A percentile compares a stretch with the other conserved stretches of the same genome.
Conservation (phyloP, 1,140 invertebrate genomes). For the Drosophila rufa region DNA sequence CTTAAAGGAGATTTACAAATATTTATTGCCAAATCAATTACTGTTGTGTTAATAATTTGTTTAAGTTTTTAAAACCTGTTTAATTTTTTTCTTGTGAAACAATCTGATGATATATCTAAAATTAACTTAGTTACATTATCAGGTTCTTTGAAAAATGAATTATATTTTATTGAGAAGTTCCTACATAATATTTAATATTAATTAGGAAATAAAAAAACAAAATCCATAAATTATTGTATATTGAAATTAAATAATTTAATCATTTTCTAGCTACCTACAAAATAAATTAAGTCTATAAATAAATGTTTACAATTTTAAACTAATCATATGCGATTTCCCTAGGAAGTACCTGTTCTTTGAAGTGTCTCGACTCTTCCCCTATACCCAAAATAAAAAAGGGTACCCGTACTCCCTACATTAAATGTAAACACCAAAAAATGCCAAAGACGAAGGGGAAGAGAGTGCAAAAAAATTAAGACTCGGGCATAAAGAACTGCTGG, state of each 20-base stretch:
- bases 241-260: too few relatives aligned
- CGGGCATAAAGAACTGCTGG: slow-evolving; percentile 58
- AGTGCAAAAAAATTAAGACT: slow-evolving; percentile 28
- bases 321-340: background rate
- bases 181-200: background rate
- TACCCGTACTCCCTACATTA: slow-evolving; percentile 47
- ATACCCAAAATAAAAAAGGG: slow-evolving; percentile 10
- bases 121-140: background rate
- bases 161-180: background rate
- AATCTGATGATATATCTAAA: background rate
- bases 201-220: background rate
- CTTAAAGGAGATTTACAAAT: too few relatives aligned
- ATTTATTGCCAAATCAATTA: too few relatives aligned
- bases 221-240: too few relatives aligned
- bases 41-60: background rate
- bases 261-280: too few relatives aligned
- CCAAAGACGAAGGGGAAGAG: slow-evolving; percentile 3
- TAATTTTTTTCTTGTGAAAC: too few relatives aligned
- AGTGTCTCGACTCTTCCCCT: background rate
- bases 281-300: background rate
- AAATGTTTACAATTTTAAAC: background rate
- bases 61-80: background rate
- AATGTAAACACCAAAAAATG: slow-evolving; percentile 53
- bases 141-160: background rate
- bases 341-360: background rate